These are phyloP conservation scores for Notocelia uddmanniana DNA, from an alignment of 2,888 invertebrate species.

Conservation along the genomic window DNA sequence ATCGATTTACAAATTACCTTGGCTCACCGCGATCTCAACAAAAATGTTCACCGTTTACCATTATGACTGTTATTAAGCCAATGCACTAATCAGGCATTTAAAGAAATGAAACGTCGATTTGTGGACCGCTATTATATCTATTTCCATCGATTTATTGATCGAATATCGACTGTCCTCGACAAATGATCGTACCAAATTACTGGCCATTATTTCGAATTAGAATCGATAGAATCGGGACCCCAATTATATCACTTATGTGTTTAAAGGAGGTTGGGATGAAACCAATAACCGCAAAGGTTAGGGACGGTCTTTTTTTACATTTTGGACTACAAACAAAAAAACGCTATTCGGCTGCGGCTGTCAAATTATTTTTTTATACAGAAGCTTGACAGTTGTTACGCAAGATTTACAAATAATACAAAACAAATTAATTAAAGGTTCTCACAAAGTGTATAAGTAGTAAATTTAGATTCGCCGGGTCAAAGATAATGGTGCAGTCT, in stretches of 20 bases:
- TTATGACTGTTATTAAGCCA: constrained; percentile 83
- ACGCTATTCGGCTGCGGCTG: constrained; percentile 52
- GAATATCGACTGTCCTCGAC: constrained; percentile 85
- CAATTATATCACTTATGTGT: constrained; percentile 86
- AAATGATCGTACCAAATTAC: constrained; percentile 83
- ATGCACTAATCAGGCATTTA: constrained; percentile 84
- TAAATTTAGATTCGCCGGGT: constrained; percentile 58
- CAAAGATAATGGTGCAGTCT: constrained; percentile 67
- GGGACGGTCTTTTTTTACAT: constrained; percentile 55
- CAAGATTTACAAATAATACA: constrained; percentile 30
- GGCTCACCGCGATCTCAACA: constrained; percentile 57
- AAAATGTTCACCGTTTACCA: constrained; percentile 76
- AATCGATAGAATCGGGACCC: constrained; percentile 84
- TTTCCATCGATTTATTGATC: constrained; percentile 85
- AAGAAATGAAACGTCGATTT: constrained; percentile 84
- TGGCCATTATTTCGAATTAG: constrained; percentile 84
- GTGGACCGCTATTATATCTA: constrained; percentile 79
- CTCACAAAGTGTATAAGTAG: constrained; percentile 53
- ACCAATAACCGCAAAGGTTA: constrained; percentile 71
- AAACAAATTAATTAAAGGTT: constrained; percentile 51
- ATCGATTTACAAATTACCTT: constrained; percentile 55
- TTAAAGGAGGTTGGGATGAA: constrained; percentile 82
- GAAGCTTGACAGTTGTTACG: constrained; percentile 46
- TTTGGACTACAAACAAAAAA: constrained; percentile 51
- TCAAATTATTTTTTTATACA: constrained; percentile 53